phyloP scores from a whole-genome alignment of 2,113 vertebrate genomes.

The Pachypanchax playfairii region DNA sequence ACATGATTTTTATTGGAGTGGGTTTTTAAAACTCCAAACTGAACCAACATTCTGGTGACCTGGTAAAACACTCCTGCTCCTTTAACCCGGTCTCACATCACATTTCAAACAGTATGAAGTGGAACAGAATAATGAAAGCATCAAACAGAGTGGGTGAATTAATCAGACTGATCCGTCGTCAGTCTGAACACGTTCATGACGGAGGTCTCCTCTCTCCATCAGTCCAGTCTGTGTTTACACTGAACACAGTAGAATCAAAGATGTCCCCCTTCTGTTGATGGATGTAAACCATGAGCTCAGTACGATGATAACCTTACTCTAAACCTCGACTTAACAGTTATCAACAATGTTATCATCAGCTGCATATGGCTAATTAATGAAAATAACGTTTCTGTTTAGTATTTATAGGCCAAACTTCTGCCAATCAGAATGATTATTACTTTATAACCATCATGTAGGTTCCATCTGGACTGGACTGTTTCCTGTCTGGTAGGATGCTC shows the following conservation, averaged over 20 bases:
- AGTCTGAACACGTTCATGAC: constrained; percentile 24
- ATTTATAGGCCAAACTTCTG: constrained; percentile 10
- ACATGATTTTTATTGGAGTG: too few relatives aligned
- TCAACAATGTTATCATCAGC: constrained; percentile 54
- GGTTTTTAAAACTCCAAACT: too few relatives aligned
- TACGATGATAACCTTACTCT: constrained; percentile 68
- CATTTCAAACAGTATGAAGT: background rate
- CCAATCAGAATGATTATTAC: too few relatives aligned
- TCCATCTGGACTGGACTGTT: too few relatives aligned
- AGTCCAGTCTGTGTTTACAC: constrained; percentile 59
- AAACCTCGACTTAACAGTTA: constrained; percentile 61
- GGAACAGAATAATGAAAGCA: background rate
- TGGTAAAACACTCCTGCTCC: too few relatives aligned
- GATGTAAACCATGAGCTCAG: constrained; percentile 69
- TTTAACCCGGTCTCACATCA: too few relatives aligned
- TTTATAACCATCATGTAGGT: too few relatives aligned
- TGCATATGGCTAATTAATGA: constrained; percentile 49
- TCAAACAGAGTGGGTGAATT: background rate
- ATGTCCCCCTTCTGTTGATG: constrained; percentile 51
- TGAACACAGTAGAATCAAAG: constrained; percentile 45
- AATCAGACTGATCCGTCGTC: background rate
- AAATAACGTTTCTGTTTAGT: constrained; percentile 48
- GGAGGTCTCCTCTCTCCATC: constrained; percentile 35
- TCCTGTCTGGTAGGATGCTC: too few relatives aligned
- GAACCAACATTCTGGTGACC: too few relatives aligned